Conservation (phyloP, 2,888 invertebrate species). For the Chymomyza amoena region DNA sequence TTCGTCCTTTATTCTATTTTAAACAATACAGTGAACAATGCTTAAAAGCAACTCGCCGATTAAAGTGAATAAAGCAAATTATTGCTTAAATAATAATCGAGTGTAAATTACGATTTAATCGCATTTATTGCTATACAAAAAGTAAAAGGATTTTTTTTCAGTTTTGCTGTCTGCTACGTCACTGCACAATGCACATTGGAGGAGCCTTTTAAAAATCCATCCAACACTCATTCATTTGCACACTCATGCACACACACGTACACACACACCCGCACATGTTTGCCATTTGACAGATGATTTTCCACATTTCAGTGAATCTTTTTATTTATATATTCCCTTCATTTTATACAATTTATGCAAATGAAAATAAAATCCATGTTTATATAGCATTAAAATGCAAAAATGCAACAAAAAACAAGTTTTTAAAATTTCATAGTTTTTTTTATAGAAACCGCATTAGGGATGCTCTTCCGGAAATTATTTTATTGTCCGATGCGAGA, state of each 20-base stretch:
- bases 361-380: constrained; percentile 32
- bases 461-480: neutral
- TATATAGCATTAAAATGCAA: constrained; percentile 49
- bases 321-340: constrained; percentile 7
- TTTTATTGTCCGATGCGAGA: neutral
- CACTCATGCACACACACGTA: neutral
- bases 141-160: constrained; percentile 13
- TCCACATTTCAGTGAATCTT: constrained; percentile 53
- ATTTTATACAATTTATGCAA: constrained; percentile 44
- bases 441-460: neutral
- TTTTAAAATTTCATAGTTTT: constrained; percentile 16
- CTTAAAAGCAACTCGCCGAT: neutral
- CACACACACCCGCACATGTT: constrained; percentile 13
- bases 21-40: neutral
- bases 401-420: constrained; percentile 28
- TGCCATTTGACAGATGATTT: constrained; percentile 59
- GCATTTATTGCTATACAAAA: constrained; percentile 42
- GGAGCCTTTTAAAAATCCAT: neutral
- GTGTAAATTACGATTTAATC: constrained; percentile 13
- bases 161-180: neutral
- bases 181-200: neutral
- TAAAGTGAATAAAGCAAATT: constrained; percentile 9
- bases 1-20: constrained; percentile 1
- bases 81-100: constrained; percentile 1
- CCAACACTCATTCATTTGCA: neutral